Percentiles rank a stretch among this genome's conserved stretches.
Evolutionary conservation across 2,113 vertebrate genomes (phyloP).

Genomic region (Ophiodon elongatus): DNA sequence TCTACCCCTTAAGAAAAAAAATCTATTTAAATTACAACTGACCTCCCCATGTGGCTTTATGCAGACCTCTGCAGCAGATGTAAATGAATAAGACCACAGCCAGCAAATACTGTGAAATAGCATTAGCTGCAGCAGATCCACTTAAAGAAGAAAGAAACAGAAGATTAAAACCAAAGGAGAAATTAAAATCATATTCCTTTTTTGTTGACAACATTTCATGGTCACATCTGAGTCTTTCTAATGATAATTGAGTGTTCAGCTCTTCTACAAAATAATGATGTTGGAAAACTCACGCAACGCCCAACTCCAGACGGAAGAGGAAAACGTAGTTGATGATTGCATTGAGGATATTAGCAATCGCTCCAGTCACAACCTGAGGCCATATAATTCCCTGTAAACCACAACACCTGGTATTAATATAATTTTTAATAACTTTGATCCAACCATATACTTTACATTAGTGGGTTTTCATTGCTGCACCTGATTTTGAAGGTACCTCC

Average conservation of each 20-base stretch:
- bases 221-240: not conserved
- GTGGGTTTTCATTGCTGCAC: slow-evolving; percentile 67
- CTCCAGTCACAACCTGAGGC: slow-evolving; percentile 91
- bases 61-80: slow-evolving; percentile 86
- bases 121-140: slow-evolving; percentile 92
- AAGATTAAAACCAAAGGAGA: not conserved
- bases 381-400: slow-evolving; percentile 90
- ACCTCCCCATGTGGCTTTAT: slow-evolving; percentile 92
- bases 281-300: slow-evolving; percentile 89
- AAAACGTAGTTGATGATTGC: slow-evolving; percentile 90
- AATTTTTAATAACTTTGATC: not conserved
- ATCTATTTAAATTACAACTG: slow-evolving; percentile 28
- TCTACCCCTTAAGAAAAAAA: not conserved
- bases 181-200: not conserved
- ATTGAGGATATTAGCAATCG: slow-evolving; percentile 89
- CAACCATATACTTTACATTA: not conserved
- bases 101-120: slow-evolving; percentile 88
- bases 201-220: not conserved
- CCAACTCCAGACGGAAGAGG: slow-evolving; percentile 86
- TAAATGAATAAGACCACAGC: slow-evolving; percentile 84
- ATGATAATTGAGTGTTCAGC: not conserved
- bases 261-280: not conserved
- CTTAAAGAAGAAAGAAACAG: slow-evolving; percentile 69
- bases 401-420: not conserved
- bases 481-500: slow-evolving; percentile 92